These are phyloP conservation scores for Lasioglossum malachurum DNA, from an alignment of 2,888 invertebrate genomes.

Conservation along the genomic window DNA sequence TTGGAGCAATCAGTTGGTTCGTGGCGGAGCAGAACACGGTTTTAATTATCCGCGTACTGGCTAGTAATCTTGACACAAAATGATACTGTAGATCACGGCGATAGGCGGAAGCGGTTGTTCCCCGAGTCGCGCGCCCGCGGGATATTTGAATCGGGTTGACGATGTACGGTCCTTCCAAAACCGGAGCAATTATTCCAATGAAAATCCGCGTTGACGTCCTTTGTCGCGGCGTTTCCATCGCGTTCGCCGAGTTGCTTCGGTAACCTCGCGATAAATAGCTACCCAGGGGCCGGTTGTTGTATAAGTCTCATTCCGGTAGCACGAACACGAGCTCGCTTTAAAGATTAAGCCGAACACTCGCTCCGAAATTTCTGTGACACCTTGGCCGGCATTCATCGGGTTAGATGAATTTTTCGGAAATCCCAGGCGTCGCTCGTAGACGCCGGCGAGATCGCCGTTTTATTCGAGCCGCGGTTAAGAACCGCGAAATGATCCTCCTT, in stretches of 20 bases:
- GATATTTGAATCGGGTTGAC: neutral
- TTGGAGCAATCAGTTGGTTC: neutral
- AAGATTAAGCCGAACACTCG: neutral
- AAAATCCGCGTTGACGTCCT: neutral
- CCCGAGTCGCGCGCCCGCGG: neutral
- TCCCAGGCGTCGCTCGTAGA: neutral
- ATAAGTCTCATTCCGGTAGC: neutral
- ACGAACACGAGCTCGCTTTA: neutral
- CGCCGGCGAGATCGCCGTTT: conserved; percentile 52
- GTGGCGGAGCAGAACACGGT: neutral
- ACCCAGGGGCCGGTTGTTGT: neutral
- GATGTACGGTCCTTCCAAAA: neutral
- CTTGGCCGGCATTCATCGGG: neutral
- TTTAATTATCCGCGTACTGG: conserved; percentile 16
- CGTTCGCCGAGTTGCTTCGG: too few relatives aligned
- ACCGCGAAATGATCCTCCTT: conserved; percentile 59
- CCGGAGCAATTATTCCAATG: neutral
- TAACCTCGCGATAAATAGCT: neutral
- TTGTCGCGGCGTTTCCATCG: too few relatives aligned
- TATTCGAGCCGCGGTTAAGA: conserved; percentile 59
- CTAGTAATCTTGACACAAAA: neutral
- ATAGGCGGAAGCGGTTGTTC: neutral
- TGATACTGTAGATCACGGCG: neutral
- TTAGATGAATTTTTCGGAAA: conserved; percentile 32
- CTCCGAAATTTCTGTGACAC: too few relatives aligned